Conservation (phyloP, 1,140 invertebrate genomes). For the roundworm (Caenorhabditis elegans) region WBcel235 BX284602.5:7262001-7262500, state of each 20-base stretch:
- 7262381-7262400: too few relatives aligned
- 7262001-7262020: not conserved
- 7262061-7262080: too few relatives aligned
- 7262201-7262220: not conserved
- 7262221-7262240: not conserved
- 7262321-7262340: not conserved
- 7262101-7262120: conserved; percentile 29
- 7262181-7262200: not conserved
- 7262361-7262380: too few relatives aligned
- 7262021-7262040: conserved; percentile 12
- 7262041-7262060: conserved; percentile 16
- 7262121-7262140: not conserved
- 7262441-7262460: too few relatives aligned
- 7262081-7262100: conserved; percentile 15
- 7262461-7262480: too few relatives aligned
- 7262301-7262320: not conserved
- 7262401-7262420: too few relatives aligned
- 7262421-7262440: too few relatives aligned
- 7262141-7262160: conserved; percentile 15
- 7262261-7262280: not conserved
- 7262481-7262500: too few relatives aligned
- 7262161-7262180: conserved; percentile 20
- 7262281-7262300: not conserved
- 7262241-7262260: conserved; percentile 16
- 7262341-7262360: too few relatives aligned